Evolutionary conservation across 2,113 vertebrate genomes (phyloP), one percentile per base, ranked within the genome.

Genomic region (Gulo gulo): DNA sequence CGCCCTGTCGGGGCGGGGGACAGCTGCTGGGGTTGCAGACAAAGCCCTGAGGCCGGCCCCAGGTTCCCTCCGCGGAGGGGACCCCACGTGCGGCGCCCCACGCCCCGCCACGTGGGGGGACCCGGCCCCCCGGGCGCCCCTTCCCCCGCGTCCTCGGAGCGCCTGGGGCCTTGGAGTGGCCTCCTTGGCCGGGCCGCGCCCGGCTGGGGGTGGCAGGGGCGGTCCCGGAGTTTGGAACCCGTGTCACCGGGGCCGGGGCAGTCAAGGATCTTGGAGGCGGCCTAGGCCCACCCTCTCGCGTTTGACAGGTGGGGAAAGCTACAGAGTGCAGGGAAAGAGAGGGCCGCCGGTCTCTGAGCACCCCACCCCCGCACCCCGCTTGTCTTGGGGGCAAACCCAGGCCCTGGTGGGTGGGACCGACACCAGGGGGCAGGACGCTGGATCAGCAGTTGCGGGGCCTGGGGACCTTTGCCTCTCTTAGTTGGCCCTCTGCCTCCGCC

Each of bases 81-180:
- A 65, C 92, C 96, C 94, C 97, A 97, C 94, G 96, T 97, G 97
- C 93, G 74, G 73, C 67, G 45, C 88, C 96, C 93, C 79, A 42
- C 95, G 83, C 94, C 93, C 95, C 79, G 83, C 98, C 98, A 98
- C 98, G 97, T 98, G 97, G 86, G 87, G 92, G 71, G 84, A 52
- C 76, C 78, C 76, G 88, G 79, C n/a, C 31, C 76, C 76, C 65
- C 74, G 6, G 15, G 78, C n/a, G 57, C 65, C 94, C 94, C 94
- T 86, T 45, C 34, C 76, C 81, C 67, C 4, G 47, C 42, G 85
- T 79, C 63, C 71, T 74, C 67, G 0, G 61, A 20, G 80, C 29
- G 11, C 69, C 12, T 9, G 20, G 82, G 57, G 26, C 88, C 93
- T n/a, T 31, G 57, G 71, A 83, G 47, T n/a, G 82, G 90, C 92